phyloP scores from a whole-genome alignment of 2,888 invertebrate species.

The Unio pictorum region DNA sequence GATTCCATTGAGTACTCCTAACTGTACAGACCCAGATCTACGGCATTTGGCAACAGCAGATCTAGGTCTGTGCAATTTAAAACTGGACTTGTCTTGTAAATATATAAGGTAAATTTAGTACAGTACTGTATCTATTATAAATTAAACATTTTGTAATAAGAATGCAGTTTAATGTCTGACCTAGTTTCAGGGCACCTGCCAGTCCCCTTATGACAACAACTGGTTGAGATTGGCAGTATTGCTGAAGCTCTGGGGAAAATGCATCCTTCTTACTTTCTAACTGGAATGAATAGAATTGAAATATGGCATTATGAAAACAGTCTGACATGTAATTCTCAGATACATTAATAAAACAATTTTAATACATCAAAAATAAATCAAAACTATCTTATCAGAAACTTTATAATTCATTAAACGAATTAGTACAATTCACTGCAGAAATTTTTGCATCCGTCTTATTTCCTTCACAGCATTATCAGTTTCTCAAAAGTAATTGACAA shows the following conservation, averaged over 20 bases:
- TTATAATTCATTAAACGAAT: neutral
- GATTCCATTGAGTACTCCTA: too few species aligned
- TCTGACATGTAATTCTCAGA: neutral
- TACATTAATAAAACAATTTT: neutral
- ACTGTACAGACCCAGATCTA: too few species aligned
- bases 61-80: too few species aligned
- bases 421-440: too few species aligned
- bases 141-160: too few species aligned
- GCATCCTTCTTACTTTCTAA: conserved; percentile 98
- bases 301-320: neutral
- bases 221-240: conserved; percentile 97
- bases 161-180: conserved; percentile 59
- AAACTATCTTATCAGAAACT: neutral
- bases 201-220: conserved; percentile 96
- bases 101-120: too few species aligned
- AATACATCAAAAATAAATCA: neutral
- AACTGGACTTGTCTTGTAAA: too few species aligned
- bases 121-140: too few species aligned
- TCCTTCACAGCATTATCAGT: too few species aligned
- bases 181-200: conserved; percentile 93
- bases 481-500: too few species aligned
- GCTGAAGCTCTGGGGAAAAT: conserved; percentile 94
- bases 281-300: conserved; percentile 72
- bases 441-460: too few species aligned
- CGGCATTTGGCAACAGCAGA: too few species aligned